These are phyloP conservation scores for Drosophila kanekoi DNA, from an alignment of 2,888 invertebrate species.

Conservation along the genomic window DNA sequence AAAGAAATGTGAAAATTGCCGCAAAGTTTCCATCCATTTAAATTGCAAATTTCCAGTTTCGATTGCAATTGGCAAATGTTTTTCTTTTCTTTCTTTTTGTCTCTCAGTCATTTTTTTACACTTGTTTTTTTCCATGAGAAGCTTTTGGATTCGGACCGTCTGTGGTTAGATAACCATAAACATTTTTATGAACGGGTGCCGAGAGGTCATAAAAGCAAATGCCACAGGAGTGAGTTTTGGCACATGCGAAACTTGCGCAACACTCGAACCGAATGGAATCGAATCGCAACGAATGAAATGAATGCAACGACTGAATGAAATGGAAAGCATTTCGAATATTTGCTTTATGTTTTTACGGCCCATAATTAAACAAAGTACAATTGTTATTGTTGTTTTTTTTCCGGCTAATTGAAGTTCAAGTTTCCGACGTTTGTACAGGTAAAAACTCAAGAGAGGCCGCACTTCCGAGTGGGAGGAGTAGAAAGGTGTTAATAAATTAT, in stretches of 20 bases:
- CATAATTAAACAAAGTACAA: slow-evolving; percentile 44
- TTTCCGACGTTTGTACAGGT: background rate
- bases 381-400: slow-evolving; percentile 23
- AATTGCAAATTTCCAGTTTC: slow-evolving; percentile 78
- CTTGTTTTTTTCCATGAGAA: slow-evolving; percentile 4
- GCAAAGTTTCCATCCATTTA: slow-evolving; percentile 72
- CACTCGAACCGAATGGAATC: slow-evolving; percentile 10
- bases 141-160: slow-evolving; percentile 32
- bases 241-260: slow-evolving; percentile 40
- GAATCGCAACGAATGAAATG: slow-evolving; percentile 13
- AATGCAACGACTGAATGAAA: slow-evolving; percentile 18
- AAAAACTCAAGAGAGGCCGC: background rate
- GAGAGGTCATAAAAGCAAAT: slow-evolving; percentile 60
- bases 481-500: slow-evolving; percentile 47
- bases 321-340: slow-evolving; percentile 44
- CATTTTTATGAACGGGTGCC: slow-evolving; percentile 30
- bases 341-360: slow-evolving; percentile 45
- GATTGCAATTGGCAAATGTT: slow-evolving; percentile 64
- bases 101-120: slow-evolving; percentile 6
- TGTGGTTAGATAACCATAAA: slow-evolving; percentile 61
- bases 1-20: slow-evolving; percentile 70
- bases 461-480: slow-evolving; percentile 24
- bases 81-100: slow-evolving; percentile 24
- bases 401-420: slow-evolving; percentile 55
- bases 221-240: slow-evolving; percentile 17